A percentile compares a stretch with the other conserved stretches of the same genome.
phyloP scores from a whole-genome alignment of 2,888 invertebrate species.

The Trachelus tabidus region DNA sequence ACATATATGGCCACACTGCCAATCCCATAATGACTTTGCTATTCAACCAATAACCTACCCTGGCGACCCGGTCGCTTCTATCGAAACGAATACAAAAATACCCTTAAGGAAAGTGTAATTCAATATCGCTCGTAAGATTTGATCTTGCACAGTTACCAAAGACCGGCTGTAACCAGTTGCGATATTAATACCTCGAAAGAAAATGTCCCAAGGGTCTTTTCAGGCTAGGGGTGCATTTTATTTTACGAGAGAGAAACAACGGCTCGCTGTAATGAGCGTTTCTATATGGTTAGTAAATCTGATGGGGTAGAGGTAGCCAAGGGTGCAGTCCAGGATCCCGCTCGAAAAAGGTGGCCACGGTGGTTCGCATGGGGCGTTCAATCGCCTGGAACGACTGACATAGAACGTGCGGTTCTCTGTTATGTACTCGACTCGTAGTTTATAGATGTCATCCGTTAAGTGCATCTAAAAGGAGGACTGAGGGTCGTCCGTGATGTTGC shows the following conservation, averaged over 20 bases:
- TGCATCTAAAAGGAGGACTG: conserved; percentile 33
- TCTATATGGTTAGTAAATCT: conserved; percentile 10
- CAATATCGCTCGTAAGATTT: not conserved
- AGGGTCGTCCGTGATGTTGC: not conserved
- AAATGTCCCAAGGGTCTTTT: not conserved
- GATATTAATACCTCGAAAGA: not conserved
- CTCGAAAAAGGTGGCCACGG: not conserved
- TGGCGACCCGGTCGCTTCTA: not conserved
- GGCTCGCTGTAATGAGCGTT: conserved; percentile 32
- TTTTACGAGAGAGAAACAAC: conserved; percentile 36
- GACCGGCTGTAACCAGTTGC: not conserved
- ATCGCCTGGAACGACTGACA: conserved; percentile 53
- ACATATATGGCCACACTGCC: not conserved
- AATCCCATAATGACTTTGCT: not conserved
- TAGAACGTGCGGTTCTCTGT: conserved; percentile 37
- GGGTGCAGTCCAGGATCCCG: conserved; percentile 1
- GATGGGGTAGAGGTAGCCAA: not conserved
- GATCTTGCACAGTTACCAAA: not conserved
- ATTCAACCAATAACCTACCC: not conserved
- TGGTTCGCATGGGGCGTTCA: conserved; percentile 30
- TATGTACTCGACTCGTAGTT: conserved; percentile 45
- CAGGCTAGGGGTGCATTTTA: conserved; percentile 31
- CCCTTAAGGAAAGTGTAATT: not conserved
- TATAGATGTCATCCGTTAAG: conserved; percentile 52
- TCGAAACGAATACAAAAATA: not conserved